Evolutionary conservation across 2,888 invertebrate species (phyloP).

Genomic region (Achlya flavicornis): DNA sequence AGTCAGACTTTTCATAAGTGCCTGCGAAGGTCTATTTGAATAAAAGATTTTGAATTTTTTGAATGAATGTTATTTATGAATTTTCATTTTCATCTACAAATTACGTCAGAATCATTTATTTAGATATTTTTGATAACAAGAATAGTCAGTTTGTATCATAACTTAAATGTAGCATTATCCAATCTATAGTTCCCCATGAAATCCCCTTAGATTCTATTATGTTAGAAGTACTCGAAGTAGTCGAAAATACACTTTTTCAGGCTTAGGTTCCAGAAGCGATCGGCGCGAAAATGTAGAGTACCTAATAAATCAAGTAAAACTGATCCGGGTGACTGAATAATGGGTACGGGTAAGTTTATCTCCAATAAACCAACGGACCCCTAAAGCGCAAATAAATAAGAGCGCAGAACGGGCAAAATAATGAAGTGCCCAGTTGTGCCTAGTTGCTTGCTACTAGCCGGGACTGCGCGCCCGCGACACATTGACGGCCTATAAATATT

Average conservation of each 20-base stretch:
- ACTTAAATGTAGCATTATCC: no score
- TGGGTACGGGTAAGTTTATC: neutral
- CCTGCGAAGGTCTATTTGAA: no score
- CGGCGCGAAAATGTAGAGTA: neutral
- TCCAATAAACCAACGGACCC: neutral
- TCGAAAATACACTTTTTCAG: neutral
- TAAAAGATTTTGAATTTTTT: no score
- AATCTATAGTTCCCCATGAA: no score
- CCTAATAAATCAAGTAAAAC: neutral
- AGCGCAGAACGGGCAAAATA: constrained; percentile 5
- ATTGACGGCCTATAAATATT: constrained; percentile 28
- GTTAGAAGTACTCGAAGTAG: neutral
- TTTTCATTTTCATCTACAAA: no score
- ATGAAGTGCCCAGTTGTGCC: constrained; percentile 24
- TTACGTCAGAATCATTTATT: no score
- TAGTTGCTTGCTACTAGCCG: constrained; percentile 26
- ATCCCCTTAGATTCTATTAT: no score
- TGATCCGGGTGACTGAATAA: constrained; percentile 1
- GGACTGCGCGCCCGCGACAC: constrained; percentile 16
- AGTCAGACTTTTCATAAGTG: no score
- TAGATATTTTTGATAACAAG: no score
- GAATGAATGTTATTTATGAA: no score
- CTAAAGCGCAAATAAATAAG: constrained; percentile 2
- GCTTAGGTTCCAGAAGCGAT: neutral
- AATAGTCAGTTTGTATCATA: no score